These are phyloP conservation scores for Hofmannophila pseudospretella DNA, from an alignment of 2,888 invertebrate genomes.

Conservation along the genomic window DNA sequence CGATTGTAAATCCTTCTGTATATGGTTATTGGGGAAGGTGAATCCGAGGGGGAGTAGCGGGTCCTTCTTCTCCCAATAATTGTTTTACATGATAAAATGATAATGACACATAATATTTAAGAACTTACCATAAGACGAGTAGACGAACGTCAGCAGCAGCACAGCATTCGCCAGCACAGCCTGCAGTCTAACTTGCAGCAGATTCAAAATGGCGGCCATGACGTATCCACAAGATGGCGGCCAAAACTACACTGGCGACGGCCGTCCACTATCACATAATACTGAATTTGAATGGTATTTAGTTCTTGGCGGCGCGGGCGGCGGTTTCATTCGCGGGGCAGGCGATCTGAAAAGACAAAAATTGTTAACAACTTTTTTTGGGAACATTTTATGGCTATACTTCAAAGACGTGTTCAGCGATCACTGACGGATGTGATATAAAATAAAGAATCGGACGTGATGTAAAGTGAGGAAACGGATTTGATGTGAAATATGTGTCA, in stretches of 20 bases:
- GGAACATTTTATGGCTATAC: too few species aligned
- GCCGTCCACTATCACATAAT: constrained; percentile 67
- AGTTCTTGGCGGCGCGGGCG: constrained; percentile 1
- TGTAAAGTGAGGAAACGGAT: too few species aligned
- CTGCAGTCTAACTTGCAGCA: constrained; percentile 39
- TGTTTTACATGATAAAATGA: too few species aligned
- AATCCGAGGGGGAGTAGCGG: too few species aligned
- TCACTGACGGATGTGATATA: too few species aligned
- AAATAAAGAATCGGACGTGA: too few species aligned
- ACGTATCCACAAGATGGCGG: constrained; percentile 14
- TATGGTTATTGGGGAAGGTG: too few species aligned
- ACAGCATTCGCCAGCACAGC: constrained; percentile 39
- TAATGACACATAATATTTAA: too few species aligned
- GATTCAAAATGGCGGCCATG: constrained; percentile 55
- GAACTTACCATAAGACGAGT: constrained; percentile 64
- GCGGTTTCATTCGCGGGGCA: constrained; percentile 45
- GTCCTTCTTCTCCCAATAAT: too few species aligned
- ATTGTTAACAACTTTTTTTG: constrained; percentile 1
- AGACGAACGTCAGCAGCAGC: constrained; percentile 54
- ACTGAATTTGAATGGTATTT: constrained; percentile 14
- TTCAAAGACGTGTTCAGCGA: too few species aligned
- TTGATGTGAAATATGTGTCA: too few species aligned
- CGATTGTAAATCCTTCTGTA: too few species aligned
- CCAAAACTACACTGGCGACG: constrained; percentile 42
- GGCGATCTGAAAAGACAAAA: constrained; percentile 33